Percentiles rank a stretch among this genome's conserved stretches.
Conservation (phyloP, 2,888 invertebrate species). For the Drosophila ezoana region DNA sequence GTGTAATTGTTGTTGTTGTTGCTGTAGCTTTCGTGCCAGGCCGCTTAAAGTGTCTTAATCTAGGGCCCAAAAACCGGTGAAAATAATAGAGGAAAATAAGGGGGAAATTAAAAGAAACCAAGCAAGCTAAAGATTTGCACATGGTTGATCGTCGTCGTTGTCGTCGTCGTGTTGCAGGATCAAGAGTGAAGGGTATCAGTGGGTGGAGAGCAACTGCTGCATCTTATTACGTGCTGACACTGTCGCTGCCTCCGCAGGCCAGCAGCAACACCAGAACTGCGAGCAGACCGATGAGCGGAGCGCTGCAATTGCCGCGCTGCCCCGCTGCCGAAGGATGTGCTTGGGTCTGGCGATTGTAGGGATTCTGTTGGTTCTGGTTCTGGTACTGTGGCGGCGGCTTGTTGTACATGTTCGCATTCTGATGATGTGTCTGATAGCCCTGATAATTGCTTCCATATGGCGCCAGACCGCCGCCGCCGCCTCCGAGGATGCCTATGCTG, state of each 20-base stretch:
- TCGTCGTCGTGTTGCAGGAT: conserved; percentile 16
- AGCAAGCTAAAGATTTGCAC: conserved; percentile 6
- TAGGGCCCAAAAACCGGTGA: conserved; percentile 11
- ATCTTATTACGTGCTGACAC: conserved; percentile 55
- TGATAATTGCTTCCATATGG: conserved; percentile 81
- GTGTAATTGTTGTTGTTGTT: conserved; percentile 4
- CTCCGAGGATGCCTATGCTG: conserved; percentile 72
- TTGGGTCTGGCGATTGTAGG: conserved; percentile 84
- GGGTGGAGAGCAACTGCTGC: conserved; percentile 15
- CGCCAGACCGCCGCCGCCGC: conserved; percentile 79
- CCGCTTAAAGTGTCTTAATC: conserved; percentile 14
- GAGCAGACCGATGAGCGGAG: conserved; percentile 18
- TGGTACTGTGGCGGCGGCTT: conserved; percentile 84
- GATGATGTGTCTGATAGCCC: conserved; percentile 75
- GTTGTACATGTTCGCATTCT: conserved; percentile 84
- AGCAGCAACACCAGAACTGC: conserved; percentile 24
- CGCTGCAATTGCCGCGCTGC: conserved; percentile 4
- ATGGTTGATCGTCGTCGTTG: conserved; percentile 26
- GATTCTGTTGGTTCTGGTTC: conserved; percentile 83
- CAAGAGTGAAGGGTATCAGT: not conserved
- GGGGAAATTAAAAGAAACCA: not conserved
- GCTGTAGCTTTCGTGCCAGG: not conserved
- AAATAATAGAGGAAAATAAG: not conserved
- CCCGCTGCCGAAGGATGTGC: conserved; percentile 78
- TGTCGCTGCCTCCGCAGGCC: conserved; percentile 1